phyloP scores from a whole-genome alignment of 1,140 invertebrate genomes.

The Drosophila kepulauana region DNA sequence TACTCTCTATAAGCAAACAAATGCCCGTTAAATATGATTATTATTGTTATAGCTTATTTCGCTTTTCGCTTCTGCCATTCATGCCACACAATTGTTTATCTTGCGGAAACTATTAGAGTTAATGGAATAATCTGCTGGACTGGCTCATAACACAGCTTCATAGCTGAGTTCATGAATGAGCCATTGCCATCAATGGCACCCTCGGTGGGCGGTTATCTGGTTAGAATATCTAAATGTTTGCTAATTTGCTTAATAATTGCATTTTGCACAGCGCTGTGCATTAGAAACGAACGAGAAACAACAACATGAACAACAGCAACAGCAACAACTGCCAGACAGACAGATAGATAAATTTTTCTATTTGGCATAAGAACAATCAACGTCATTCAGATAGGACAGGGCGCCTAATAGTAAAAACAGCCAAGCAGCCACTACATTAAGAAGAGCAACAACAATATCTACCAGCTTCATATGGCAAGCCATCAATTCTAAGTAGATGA shows the following conservation, averaged over 20 bases:
- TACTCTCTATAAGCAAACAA: too few relatives aligned
- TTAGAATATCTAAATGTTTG: slow-evolving; percentile 73
- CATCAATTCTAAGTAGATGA: slow-evolving; percentile 85
- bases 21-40: too few relatives aligned
- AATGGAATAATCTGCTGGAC: slow-evolving; percentile 59
- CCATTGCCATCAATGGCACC: slow-evolving; percentile 64
- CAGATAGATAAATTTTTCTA: slow-evolving; percentile 61
- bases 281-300: slow-evolving; percentile 48
- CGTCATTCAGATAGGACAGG: slow-evolving; percentile 61
- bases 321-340: slow-evolving; percentile 47
- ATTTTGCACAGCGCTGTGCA: slow-evolving; percentile 54
- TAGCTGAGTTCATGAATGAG: slow-evolving; percentile 62
- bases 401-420: slow-evolving; percentile 67
- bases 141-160: not conserved
- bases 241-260: slow-evolving; percentile 82
- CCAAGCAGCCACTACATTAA: slow-evolving; percentile 32
- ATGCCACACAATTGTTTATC: slow-evolving; percentile 25
- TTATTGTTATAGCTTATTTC: too few relatives aligned
- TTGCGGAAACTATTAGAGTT: slow-evolving; percentile 65
- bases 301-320: not conserved
- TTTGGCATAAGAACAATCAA: slow-evolving; percentile 71
- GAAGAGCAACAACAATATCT: slow-evolving; percentile 33
- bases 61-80: slow-evolving; percentile 2
- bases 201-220: slow-evolving; percentile 65
- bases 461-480: slow-evolving; percentile 71